phyloP scores from a whole-genome alignment of 2,797 vertebrate genomes.

The Brotula barbata region DNA sequence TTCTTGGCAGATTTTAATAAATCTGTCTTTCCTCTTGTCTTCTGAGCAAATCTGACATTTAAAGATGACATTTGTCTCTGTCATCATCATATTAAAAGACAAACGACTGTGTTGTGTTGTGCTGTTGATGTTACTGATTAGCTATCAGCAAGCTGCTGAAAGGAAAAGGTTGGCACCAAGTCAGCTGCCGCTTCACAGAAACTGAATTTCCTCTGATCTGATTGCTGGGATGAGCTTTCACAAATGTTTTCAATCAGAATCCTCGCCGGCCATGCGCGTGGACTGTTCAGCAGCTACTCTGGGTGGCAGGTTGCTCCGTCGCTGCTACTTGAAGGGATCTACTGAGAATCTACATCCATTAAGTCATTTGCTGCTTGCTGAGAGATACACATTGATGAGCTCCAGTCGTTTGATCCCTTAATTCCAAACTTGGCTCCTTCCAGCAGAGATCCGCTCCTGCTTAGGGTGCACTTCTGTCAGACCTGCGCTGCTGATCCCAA shows the following conservation, averaged over 20 bases:
- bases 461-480: constrained; percentile 80
- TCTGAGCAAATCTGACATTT: constrained; percentile 78
- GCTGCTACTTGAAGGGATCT: constrained; percentile 57
- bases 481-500: constrained; percentile 67
- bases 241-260: constrained; percentile 9
- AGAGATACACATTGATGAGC: constrained; percentile 71
- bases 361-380: constrained; percentile 74
- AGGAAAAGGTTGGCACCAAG: constrained; percentile 59
- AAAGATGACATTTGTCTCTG: constrained; percentile 76
- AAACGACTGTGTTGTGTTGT: constrained; percentile 56
- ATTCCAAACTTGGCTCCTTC: constrained; percentile 77
- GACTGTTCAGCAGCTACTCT: constrained; percentile 23
- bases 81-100: constrained; percentile 72
- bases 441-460: constrained; percentile 73
- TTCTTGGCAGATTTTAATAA: too few species aligned
- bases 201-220: constrained; percentile 48
- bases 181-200: constrained; percentile 36
- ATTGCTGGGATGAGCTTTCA: constrained; percentile 39
- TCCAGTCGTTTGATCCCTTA: constrained; percentile 77
- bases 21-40: constrained; percentile 66
- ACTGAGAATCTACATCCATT: constrained; percentile 68
- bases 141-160: constrained; percentile 64
- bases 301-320: constrained; percentile 30
- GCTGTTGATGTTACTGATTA: constrained; percentile 68
- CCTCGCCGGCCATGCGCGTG: constrained; percentile 4